Evolutionary conservation across 2,113 vertebrate species (phyloP).

Genomic region (Mus pahari): DNA sequence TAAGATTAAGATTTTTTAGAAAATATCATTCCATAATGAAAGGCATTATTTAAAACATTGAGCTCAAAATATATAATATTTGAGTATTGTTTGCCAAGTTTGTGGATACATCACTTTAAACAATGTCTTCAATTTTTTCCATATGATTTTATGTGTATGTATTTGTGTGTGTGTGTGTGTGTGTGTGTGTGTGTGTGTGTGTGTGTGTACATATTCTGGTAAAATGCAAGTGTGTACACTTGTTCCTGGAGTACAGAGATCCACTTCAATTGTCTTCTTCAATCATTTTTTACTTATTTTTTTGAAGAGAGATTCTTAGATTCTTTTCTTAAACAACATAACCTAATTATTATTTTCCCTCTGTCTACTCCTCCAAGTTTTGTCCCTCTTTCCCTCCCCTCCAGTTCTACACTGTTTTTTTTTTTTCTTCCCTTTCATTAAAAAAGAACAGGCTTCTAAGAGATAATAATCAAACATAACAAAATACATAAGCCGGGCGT

Average conservation of each 20-base stretch:
- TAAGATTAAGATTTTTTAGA: not conserved
- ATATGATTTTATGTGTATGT: not conserved
- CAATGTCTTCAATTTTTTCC: not conserved
- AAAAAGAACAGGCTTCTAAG: not conserved
- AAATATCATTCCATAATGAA: conserved; percentile 1
- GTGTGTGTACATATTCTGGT: not conserved
- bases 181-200: not conserved
- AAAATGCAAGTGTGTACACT: not conserved
- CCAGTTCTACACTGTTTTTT: not conserved
- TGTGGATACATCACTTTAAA: not conserved
- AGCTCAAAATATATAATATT: not conserved
- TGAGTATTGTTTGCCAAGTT: not conserved
- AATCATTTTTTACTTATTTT: not conserved
- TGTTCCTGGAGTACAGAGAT: not conserved
- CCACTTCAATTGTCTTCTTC: not conserved
- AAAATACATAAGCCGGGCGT: too few species aligned
- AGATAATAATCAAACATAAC: not conserved
- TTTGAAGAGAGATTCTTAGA: not conserved
- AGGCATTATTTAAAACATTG: not conserved
- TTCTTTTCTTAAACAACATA: too few species aligned
- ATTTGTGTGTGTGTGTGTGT: not conserved
- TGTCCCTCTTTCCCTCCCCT: not conserved
- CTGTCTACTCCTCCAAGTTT: not conserved
- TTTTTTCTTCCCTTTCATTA: not conserved
- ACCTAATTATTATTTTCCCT: not conserved